phyloP scores from a whole-genome alignment of 2,888 invertebrate genomes.

The Pterostichus niger region DNA sequence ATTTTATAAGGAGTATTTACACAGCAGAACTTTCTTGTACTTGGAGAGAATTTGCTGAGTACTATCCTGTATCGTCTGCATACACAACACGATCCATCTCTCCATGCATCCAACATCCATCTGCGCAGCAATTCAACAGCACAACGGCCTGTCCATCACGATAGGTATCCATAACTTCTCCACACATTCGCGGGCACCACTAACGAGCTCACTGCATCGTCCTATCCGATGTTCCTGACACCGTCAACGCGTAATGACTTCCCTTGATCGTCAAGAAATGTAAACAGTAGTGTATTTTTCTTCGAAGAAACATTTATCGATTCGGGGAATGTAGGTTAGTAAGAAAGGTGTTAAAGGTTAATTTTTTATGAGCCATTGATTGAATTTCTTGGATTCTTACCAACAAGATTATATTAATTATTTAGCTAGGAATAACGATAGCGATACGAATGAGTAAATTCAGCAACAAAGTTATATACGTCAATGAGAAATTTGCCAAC shows the following conservation, averaged over 20 bases:
- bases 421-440: too few relatives aligned
- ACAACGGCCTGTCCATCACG: conserved; percentile 15
- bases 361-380: too few relatives aligned
- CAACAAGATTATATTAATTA: too few relatives aligned
- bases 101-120: not conserved
- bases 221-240: not conserved
- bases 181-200: not conserved
- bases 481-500: not conserved
- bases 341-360: too few relatives aligned
- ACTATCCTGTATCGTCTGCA: not conserved
- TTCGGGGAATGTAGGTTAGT: too few relatives aligned
- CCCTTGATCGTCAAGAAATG: too few relatives aligned
- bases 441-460: too few relatives aligned
- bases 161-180: not conserved
- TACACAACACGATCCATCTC: not conserved
- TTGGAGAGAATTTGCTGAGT: not conserved
- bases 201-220: not conserved
- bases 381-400: too few relatives aligned
- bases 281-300: not conserved
- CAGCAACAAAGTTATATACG: too few relatives aligned
- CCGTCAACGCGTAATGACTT: not conserved
- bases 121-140: not conserved
- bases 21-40: not conserved
- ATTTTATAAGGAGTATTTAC: too few relatives aligned
- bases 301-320: too few relatives aligned